Evolutionary conservation across 2,113 vertebrate genomes (phyloP).

Genomic region (Scophthalmus maximus): DNA sequence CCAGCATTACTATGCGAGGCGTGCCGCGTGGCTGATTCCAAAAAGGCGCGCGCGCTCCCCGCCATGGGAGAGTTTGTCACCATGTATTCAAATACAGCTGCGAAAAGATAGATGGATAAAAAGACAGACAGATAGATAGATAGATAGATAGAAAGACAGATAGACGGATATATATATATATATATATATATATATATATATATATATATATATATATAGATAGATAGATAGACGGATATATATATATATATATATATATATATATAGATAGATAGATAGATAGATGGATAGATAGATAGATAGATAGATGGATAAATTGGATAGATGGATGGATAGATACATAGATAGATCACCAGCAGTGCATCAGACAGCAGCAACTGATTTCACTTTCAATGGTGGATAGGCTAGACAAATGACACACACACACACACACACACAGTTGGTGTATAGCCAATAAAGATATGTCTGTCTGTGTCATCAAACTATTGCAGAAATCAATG

Average conservation of each 20-base stretch:
- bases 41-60: conserved; percentile 66
- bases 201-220: not conserved
- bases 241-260: not conserved
- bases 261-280: not conserved
- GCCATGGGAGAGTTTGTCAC: conserved; percentile 73
- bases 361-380: too few species aligned
- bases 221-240: not conserved
- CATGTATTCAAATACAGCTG: conserved; percentile 48
- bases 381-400: too few species aligned
- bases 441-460: too few species aligned
- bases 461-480: too few species aligned
- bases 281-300: not conserved
- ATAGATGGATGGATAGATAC: not conserved
- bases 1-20: conserved; percentile 74
- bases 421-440: too few species aligned
- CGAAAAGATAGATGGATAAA: too few species aligned
- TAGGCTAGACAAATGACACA: too few species aligned
- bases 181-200: not conserved
- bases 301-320: too few species aligned
- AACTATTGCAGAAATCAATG: too few species aligned
- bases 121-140: not conserved
- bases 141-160: not conserved
- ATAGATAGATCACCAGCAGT: too few species aligned
- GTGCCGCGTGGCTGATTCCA: conserved; percentile 74
- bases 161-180: not conserved